Conservation (phyloP, 1,140 invertebrate species). For the Euborellia annulipes region DNA sequence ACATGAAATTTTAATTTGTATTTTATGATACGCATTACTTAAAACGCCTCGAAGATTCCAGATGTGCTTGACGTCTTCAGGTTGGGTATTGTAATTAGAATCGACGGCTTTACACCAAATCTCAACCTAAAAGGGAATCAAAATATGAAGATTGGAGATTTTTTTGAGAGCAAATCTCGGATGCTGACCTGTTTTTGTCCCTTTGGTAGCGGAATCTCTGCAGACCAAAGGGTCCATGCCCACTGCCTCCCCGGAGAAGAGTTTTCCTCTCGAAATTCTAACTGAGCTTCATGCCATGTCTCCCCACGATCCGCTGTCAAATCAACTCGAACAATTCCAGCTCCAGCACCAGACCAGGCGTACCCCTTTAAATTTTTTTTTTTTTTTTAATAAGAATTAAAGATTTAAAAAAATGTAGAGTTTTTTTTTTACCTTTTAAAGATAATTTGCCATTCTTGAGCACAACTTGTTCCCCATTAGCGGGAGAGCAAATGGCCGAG, state of each 20-base stretch:
- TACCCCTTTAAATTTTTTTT: too few relatives aligned
- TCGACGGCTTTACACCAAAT: constrained; percentile 93
- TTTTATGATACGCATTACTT: constrained; percentile 86
- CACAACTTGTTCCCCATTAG: constrained; percentile 34
- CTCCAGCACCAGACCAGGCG: constrained; percentile 92
- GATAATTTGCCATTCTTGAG: constrained; percentile 41
- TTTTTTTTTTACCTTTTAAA: constrained; percentile 49
- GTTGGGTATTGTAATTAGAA: constrained; percentile 89
- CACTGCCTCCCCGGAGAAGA: constrained; percentile 47
- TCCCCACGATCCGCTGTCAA: constrained; percentile 65
- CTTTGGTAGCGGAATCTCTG: constrained; percentile 40
- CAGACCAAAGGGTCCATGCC: constrained; percentile 86
- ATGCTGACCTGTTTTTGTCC: constrained; percentile 26
- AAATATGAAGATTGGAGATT: too few relatives aligned
- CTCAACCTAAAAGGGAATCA: constrained; percentile 38
- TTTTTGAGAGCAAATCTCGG: too few relatives aligned
- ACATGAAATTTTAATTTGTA: constrained; percentile 49
- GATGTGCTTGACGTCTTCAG: constrained; percentile 78
- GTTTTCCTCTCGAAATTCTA: constrained; percentile 32
- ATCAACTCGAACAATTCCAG: constrained; percentile 75
- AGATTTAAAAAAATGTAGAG: too few relatives aligned
- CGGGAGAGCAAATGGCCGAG: constrained; percentile 80
- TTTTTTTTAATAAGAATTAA: too few relatives aligned
- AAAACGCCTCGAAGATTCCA: constrained; percentile 98
- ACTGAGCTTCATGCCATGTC: constrained; percentile 67